Conservation (phyloP, 2,888 invertebrate species). For the Ichneumoninae sp. region DNA sequence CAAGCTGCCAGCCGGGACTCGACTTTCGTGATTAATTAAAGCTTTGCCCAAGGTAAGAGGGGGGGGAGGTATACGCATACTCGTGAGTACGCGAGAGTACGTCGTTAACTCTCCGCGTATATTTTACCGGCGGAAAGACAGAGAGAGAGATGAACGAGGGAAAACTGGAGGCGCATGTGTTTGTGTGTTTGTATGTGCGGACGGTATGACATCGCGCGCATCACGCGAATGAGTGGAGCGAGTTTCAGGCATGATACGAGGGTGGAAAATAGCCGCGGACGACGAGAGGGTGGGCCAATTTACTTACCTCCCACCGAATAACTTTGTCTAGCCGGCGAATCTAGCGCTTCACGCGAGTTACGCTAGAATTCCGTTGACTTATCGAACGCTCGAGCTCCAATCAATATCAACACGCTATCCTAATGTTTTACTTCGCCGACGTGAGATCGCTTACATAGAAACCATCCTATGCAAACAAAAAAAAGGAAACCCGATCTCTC, state of each 20-base stretch:
- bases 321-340: slow-evolving; percentile 21
- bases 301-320: slow-evolving; percentile 26
- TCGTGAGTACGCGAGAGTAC: slow-evolving; percentile 2
- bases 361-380: slow-evolving; percentile 14
- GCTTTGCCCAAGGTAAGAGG: slow-evolving; percentile 17
- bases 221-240: slow-evolving; percentile 26
- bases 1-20: not conserved
- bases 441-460: slow-evolving; percentile 5
- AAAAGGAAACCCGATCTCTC: not conserved
- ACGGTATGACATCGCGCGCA: slow-evolving; percentile 29
- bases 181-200: slow-evolving; percentile 10
- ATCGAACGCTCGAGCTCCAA: slow-evolving; percentile 8
- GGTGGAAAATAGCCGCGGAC: slow-evolving; percentile 9
- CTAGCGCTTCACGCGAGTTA: slow-evolving; percentile 23
- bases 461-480: not conserved
- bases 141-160: slow-evolving; percentile 2
- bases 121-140: slow-evolving; percentile 10
- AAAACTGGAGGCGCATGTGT: slow-evolving; percentile 7
- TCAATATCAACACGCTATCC: slow-evolving; percentile 29
- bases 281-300: slow-evolving; percentile 30
- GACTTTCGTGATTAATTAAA: slow-evolving; percentile 38
- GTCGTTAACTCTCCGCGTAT: slow-evolving; percentile 28
- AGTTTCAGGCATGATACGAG: slow-evolving; percentile 17
- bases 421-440: not conserved
- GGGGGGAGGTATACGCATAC: slow-evolving; percentile 6